Evolutionary conservation across 2,888 invertebrate species (phyloP), one percentile per base, ranked within the genome.

Genomic region (Trissonchulus latispiculum): DNA sequence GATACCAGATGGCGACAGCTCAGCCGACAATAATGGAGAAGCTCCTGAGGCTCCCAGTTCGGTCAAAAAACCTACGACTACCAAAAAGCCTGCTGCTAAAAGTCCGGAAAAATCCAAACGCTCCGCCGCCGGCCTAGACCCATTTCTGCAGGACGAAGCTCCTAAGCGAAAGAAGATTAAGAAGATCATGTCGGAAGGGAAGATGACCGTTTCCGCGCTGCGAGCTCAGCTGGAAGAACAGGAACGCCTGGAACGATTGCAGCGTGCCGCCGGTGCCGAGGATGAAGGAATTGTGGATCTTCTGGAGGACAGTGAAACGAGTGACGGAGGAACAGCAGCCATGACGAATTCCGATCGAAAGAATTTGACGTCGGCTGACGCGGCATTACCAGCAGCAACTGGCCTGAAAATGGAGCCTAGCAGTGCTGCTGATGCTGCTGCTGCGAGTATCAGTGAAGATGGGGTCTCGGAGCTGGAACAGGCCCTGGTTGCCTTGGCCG

Each of bases 121-220:
- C n/a, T n/a, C n/a, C n/a, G n/a, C n/a, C n/a, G n/a, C n/a, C n/a
- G n/a, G n/a, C n/a, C n/a, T n/a, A n/a, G n/a, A n/a, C n/a, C 23
- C 48, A 8, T 48, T 48, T 23, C 48, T 48, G 48, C 8, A 48
- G 23, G 48, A 48, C 8, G 48, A 15, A 23, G 8, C 59, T 2
- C 2, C 71, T 2, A 70, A 70, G 59, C 71, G 71, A 64, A 48
- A 61, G 31, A 70, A 70, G n/a, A 70, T 70, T 59, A 48, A 28
- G 2, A 70, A 70, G 28, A 61, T 72, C 28, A 31, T 64, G 35
- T 2, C 15, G 2, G 31, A 68, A 23, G 61, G 31, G 2, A 28
- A 28, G 31, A 28, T 72, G 48, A 48, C 36, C 33, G 29, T 48
- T n/a, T 15, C 61, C 1, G 48, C 72, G 15, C 28, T 72, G 29